Evolutionary conservation across 35 echinoderm and acorn worm genomes (phyloP), one percentile per base, ranked within the genome.

Genomic region (Apostichopus japonicus): DNA sequence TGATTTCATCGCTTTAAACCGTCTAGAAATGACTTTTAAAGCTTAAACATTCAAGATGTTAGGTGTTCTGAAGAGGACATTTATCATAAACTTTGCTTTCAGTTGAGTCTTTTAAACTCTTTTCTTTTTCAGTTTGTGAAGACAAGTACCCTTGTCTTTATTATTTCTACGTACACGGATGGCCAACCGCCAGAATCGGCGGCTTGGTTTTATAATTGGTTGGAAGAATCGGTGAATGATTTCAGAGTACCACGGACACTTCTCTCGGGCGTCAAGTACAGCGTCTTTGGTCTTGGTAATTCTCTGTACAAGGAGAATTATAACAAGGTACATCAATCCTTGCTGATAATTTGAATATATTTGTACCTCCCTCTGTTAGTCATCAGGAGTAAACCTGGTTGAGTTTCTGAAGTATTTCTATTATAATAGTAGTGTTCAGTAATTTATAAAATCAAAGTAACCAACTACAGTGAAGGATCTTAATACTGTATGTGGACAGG

Each of bases 221-320:
- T 99, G n/a, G 93, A 96, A 25, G 97, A 95, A 24, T 83, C 95
- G 6, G 92, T 93, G 24, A 96, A 94, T 86, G 97, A 99, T 70
- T 99, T 99, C 86, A 55, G 97, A 24, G 97, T 99, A n/a, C 97
- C 93, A 8, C 95, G 92, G 79, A 92, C 97, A 5, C 80, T 99
- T 19, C 78, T 99, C 6, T 91, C 93, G 25, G 97, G 95, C 44
- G 84, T 96, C 21, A 22, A 87, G 22, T 99, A 93, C 86, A 90
- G 93, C 77, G 95, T 99, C 54, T 99, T 99, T 96, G 97, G 97
- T 77, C 90, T 99, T 15, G 97, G 97, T 5, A 99, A 99, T 56
- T 99, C 97, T 78, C 82, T 96, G 9, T 99, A 99, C 77, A 92
- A 96, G 65, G 93, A 93, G 62, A 86, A 99, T 79, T 99, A 99